Base-by-base conservation (phyloP, 2,888 invertebrate genomes). In the Xanthorhoe spadicearia region DNA sequence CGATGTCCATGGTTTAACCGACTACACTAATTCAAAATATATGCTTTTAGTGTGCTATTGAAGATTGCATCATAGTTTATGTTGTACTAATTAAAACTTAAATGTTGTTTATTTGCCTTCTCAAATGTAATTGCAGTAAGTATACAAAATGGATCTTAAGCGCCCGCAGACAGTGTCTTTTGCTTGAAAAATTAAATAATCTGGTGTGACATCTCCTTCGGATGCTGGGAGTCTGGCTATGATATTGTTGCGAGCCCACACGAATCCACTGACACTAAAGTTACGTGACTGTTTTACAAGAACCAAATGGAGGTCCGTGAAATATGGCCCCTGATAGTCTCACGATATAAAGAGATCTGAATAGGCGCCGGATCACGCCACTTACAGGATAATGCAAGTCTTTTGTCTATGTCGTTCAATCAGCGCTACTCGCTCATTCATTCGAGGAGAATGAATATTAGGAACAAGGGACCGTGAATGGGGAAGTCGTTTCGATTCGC, bases 251-350 rank as follows among this genome's bases (percentile, higher is more conserved):
- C 77, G 70, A 69, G 76, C 76, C 80, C 81, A 77, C 74, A 73
- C 76, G 73, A 80, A 81, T 80, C 82, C 83, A 85, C 84, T 76
- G 84, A 82, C 83, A 85, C 84, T 86, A 84, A 85, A 83, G 80
- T 80, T 83, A 88, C 87, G 88, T 88, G 88, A 87, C 88, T 82
- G 83, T 83, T 85, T 86, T 88, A 80, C 83, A 77, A 77, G 81
- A 86, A 83, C 72, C 76, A 75, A 76, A 71, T 73, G 72, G 71
- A 75, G 74, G 74, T 72, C 78, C 75, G 74, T 82, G 82, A 86
- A 82, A 86, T 84, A 86, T 85, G 77, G 83, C 64, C 76, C 75
- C 76, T 74, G 82, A 85, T 83, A 82, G 83, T 80, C 74, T 77
- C 78, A 75, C 79, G 80, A 84, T 83, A 84, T 81, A 82, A 83